Conservation (phyloP, 2,113 vertebrate species). For the Mustelus asterias region DNA sequence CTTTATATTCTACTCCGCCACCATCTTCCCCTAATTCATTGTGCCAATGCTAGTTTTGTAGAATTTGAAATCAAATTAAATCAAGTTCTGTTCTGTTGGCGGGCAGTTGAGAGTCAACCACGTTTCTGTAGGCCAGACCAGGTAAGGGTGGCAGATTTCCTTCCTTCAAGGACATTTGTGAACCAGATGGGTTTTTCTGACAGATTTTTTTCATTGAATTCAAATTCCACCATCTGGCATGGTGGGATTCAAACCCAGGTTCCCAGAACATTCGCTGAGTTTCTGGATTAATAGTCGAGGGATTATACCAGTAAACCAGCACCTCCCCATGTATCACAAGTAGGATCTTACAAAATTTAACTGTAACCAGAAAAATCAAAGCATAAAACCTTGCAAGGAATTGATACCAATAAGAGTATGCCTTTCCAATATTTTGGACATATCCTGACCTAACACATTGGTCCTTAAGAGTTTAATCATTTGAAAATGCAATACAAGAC, state of each 20-base stretch:
- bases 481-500: neutral
- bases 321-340: neutral
- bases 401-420: neutral
- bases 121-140: too few relatives aligned
- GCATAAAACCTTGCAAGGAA: neutral
- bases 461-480: neutral
- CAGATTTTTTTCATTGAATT: too few relatives aligned
- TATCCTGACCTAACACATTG: neutral
- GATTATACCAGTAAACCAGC: too few relatives aligned
- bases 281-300: too few relatives aligned
- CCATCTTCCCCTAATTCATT: neutral
- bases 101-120: too few relatives aligned
- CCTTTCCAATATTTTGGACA: neutral
- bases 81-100: neutral
- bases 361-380: neutral
- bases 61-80: neutral
- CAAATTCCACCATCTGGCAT: too few relatives aligned
- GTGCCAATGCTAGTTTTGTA: neutral
- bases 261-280: too few relatives aligned
- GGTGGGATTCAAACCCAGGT: too few relatives aligned
- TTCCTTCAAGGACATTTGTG: too few relatives aligned
- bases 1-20: too few relatives aligned
- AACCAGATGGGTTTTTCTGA: too few relatives aligned
- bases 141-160: too few relatives aligned
- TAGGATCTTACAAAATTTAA: neutral